phyloP scores from a whole-genome alignment of 2,113 vertebrate genomes.

The Elephas maximus region DNA sequence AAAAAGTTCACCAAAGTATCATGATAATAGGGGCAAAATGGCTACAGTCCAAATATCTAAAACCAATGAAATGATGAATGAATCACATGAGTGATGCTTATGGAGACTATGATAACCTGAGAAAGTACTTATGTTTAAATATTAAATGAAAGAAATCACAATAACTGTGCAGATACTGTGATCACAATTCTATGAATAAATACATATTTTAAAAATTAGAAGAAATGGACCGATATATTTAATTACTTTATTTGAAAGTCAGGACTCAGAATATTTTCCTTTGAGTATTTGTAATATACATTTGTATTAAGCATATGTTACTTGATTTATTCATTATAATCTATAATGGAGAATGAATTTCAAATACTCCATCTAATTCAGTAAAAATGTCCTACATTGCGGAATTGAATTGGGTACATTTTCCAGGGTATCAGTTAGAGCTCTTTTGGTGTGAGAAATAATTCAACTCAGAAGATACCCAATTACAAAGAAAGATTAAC shows the following conservation, averaged over 20 bases:
- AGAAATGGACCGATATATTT: background rate
- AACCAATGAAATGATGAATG: slow-evolving; percentile 40
- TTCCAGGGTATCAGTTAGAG: background rate
- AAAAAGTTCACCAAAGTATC: slow-evolving; percentile 22
- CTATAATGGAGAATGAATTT: background rate
- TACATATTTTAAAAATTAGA: slow-evolving; percentile 4
- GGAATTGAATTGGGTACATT: background rate
- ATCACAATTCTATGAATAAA: slow-evolving; percentile 48
- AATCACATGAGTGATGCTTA: background rate
- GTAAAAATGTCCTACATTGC: background rate
- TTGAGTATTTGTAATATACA: background rate
- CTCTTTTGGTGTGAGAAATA: background rate
- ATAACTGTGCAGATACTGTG: background rate
- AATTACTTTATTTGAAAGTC: slow-evolving; percentile 4
- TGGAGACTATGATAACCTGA: background rate
- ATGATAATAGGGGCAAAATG: background rate
- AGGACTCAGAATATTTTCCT: background rate
- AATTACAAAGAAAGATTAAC: slow-evolving; percentile 48
- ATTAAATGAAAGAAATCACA: background rate
- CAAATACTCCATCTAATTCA: slow-evolving; percentile 15
- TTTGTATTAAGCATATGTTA: background rate
- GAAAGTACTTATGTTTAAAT: slow-evolving; percentile 44
- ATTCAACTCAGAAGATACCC: background rate
- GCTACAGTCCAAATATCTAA: slow-evolving; percentile 8
- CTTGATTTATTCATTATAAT: background rate